Percentiles rank a stretch among this genome's conserved stretches.
Evolutionary conservation across 2,113 vertebrate genomes (phyloP).

Genomic region (Xiphias gladius): DNA sequence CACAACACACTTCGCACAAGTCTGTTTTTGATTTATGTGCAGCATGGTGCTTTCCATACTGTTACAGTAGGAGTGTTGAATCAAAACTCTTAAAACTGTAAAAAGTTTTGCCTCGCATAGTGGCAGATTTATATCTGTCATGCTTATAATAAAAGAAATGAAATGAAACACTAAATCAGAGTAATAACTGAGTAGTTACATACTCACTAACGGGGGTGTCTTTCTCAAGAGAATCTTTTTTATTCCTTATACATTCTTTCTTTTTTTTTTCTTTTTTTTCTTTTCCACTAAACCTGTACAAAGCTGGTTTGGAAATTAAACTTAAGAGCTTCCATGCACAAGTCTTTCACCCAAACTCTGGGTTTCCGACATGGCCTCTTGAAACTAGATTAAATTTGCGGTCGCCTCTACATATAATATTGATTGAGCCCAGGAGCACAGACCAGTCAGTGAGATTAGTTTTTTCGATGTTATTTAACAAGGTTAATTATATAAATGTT

Average conservation of each 20-base stretch:
- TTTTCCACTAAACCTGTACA: neutral
- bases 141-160: slow-evolving; percentile 38
- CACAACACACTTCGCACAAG: slow-evolving; percentile 2
- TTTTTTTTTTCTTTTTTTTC: neutral
- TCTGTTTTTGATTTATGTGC: slow-evolving; percentile 25
- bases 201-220: neutral
- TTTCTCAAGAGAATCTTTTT: neutral
- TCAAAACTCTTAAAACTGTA: slow-evolving; percentile 5
- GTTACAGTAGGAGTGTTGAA: neutral
- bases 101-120: neutral
- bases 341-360: neutral
- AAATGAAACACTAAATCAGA: slow-evolving; percentile 31
- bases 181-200: neutral
- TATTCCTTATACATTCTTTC: neutral
- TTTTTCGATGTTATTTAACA: too few relatives aligned
- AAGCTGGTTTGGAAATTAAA: slow-evolving; percentile 1
- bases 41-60: neutral
- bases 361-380: neutral
- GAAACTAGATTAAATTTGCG: neutral
- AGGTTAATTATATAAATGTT: too few relatives aligned
- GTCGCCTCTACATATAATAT: neutral
- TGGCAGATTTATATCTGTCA: slow-evolving; percentile 28
- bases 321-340: neutral
- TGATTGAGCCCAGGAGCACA: neutral
- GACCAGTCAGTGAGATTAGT: neutral